phyloP scores from a whole-genome alignment of 2,797 vertebrate genomes.

The Siniperca obscura region DNA sequence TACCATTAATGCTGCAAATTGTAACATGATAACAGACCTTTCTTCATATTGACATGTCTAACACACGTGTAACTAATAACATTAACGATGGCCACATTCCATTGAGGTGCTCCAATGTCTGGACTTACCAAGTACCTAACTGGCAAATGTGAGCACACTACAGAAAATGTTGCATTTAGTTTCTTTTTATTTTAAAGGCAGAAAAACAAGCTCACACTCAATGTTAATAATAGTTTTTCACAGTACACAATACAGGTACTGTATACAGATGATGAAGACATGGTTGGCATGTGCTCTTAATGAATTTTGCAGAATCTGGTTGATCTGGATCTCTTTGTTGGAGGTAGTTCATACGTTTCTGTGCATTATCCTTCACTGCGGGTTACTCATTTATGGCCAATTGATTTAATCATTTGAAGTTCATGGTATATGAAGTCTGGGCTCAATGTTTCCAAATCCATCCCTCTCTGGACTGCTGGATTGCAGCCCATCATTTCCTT shows the following conservation, averaged over 20 bases:
- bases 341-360: neutral
- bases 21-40: too few relatives aligned
- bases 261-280: neutral
- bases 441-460: conserved; percentile 35
- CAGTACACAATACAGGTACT: neutral
- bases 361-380: conserved; percentile 4
- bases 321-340: conserved; percentile 6
- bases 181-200: conserved; percentile 37
- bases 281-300: neutral
- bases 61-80: too few relatives aligned
- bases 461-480: conserved; percentile 23
- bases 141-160: neutral
- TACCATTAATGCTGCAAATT: too few relatives aligned
- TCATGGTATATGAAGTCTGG: conserved; percentile 29
- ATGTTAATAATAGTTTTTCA: neutral
- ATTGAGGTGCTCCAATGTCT: too few relatives aligned
- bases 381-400: neutral
- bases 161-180: neutral
- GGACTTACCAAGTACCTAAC: too few relatives aligned
- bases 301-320: conserved; percentile 6
- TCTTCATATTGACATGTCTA: too few relatives aligned
- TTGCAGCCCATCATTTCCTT: conserved; percentile 34
- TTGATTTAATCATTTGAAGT: neutral
- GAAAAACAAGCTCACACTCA: neutral
- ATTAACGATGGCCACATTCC: too few relatives aligned